Percentiles rank a stretch among this genome's conserved stretches.
These are phyloP conservation scores for Bryconaethiops microstoma DNA, from an alignment of 2,797 vertebrate genomes.

Conservation along the genomic window DNA sequence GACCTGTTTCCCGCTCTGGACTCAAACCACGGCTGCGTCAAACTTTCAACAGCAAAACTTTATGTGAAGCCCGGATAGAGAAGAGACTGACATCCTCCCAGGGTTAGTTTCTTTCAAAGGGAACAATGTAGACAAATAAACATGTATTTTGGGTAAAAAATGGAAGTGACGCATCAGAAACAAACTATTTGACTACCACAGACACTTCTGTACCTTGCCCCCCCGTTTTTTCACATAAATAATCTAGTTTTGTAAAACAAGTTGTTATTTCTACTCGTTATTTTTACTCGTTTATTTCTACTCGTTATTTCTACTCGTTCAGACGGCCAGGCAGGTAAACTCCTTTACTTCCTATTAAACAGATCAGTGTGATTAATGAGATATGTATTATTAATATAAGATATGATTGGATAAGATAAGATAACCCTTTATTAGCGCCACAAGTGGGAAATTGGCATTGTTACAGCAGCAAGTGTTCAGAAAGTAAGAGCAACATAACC, in stretches of 20 bases:
- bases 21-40: constrained; percentile 35
- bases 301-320: background rate
- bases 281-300: background rate
- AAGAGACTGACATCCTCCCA: too few species aligned
- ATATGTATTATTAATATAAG: too few species aligned
- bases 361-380: too few species aligned
- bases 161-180: background rate
- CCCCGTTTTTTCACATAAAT: background rate
- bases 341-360: too few species aligned
- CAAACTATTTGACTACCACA: constrained; percentile 13
- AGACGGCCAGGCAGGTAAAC: too few species aligned
- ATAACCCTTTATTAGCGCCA: too few species aligned
- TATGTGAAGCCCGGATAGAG: constrained; percentile 40
- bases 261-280: background rate
- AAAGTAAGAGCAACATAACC: too few species aligned
- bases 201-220: background rate
- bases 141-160: constrained; percentile 20
- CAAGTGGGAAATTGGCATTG: too few species aligned
- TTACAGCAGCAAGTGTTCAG: too few species aligned
- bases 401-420: too few species aligned
- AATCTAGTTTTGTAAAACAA: background rate
- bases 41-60: constrained; percentile 55
- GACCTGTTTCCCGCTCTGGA: constrained; percentile 48
- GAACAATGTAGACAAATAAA: background rate
- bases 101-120: too few species aligned